Evolutionary conservation across 2,113 vertebrate species (phyloP), one percentile per base, ranked within the genome.

Genomic region (Rhizomys pruinosus): DNA sequence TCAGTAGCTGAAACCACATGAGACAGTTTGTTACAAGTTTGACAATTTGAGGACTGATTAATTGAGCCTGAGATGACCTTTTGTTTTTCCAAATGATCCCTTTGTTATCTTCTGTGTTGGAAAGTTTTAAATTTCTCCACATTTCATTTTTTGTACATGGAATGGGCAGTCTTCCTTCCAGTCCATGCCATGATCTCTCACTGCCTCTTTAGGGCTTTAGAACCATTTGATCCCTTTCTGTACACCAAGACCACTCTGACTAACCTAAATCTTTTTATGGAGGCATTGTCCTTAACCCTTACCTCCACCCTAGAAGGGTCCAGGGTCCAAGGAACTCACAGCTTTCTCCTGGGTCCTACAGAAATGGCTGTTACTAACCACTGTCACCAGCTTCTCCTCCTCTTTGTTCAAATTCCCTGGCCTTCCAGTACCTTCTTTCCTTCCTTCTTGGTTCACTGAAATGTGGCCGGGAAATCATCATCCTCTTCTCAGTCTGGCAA

Each of bases 1-100:
- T 89, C 52, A 81, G 29, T 92, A 84, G n/a, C 72, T 81, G 71
- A 90, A 90, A 81, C 82, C 73, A 92, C 85, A 90, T 79, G 66
- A 59, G 64, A 96, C 87, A 86, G 78, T 29, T 90, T 94, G 93
- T 94, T 90, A 92, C 55, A 87, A 74, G 90, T 85, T 93, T 86
- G 44, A 84, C 90, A 85, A 96, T 92, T 88, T 93, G 34, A 78
- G 68, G 66, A 29, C 61, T 94, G 61, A 84, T 90, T 94, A 93
- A 96, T 92, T 64, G 74, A 91, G 55, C 22, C 72, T 57, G 22
- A 90, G 25, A 59, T 93, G 12, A n/a, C 82, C 81, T 92, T 90
- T 93, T 64, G 93, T n/a, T 52, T 76, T 52, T 79, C 66, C 55
- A 93, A 94, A 91, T 84, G 91, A 95, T 68, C 39, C 71, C 39